Base-by-base conservation (phyloP, 37 sponge, comb jelly and placozoan genomes). In the Bolinopsis microptera region DNA sequence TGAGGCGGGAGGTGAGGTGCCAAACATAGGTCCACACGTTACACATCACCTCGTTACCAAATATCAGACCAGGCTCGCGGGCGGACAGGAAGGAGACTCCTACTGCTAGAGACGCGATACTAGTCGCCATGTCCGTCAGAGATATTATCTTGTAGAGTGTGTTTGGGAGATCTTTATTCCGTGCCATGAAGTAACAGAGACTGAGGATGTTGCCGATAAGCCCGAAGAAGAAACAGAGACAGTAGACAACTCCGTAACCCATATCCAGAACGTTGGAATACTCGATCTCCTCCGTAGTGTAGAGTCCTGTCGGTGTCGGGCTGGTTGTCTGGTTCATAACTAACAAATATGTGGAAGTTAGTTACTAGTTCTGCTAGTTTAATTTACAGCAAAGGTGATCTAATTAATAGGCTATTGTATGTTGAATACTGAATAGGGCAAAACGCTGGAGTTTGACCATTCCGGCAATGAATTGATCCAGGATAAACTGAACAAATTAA, bases 11-110 rank as follows among this genome's bases (percentile, higher is more conserved):
- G 82, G 82, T 34, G 2, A 33, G 1, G 82, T 80, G 36, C 82
- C 82, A 80, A 33, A 80, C 38, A 22, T 80, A 80, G 82, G 38
- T 80, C 82, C 82, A 80, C 38, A 3, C 82, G 32, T 18, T 1
- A 80, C 82, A 80, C 21, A 80, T 2, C 36, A 33, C 24, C 82
- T 80, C 38, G 38, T 32, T 80, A 33, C 82, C 82, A 30, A 80
- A 80, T 34, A 80, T 72, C 27, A 72, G 27, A 36, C 82, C 82
- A 8, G 82, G 82, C 2, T 28, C 16, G 21, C 82, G 35, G 82
- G 24, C 82, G 16, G 36, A 36, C 22, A 80, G 82, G 35, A 80
- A 33, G 36, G 38, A 33, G 3, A 80, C 30, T 3, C 37, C 82
- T 8, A 80, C 82, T 1, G 82, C 82, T 8, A 80, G 82, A 3